These are phyloP conservation scores for Psylliodes chrysocephalus DNA, from an alignment of 2,888 invertebrate genomes.

Conservation along the genomic window DNA sequence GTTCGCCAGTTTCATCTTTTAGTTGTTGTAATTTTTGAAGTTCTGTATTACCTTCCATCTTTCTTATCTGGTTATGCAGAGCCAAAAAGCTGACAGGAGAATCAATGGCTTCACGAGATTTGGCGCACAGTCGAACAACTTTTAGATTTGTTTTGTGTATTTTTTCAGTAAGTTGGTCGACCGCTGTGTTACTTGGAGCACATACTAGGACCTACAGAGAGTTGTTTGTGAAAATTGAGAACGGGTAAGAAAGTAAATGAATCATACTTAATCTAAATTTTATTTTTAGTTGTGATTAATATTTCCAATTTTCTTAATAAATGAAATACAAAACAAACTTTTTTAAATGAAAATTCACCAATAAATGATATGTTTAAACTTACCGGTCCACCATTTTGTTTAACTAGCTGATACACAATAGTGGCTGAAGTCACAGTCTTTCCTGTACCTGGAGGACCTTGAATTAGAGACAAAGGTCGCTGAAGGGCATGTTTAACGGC, in stretches of 20 bases:
- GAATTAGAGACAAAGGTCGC: conserved; percentile 94
- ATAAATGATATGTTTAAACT: conserved; percentile 3
- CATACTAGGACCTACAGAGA: conserved; percentile 81
- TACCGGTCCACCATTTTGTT: conserved; percentile 90
- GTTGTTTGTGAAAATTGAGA: neutral
- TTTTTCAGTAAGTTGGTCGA: conserved; percentile 98
- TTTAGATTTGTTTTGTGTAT: conserved; percentile 96
- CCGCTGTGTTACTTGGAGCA: conserved; percentile 99
- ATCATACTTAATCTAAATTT: no score
- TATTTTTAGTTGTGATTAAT: no score
- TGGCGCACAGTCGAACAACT: conserved; percentile 91
- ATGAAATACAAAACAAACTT: no score
- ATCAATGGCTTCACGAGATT: conserved; percentile 97
- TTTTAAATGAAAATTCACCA: no score
- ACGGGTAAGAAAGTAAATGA: neutral
- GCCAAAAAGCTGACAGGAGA: conserved; percentile 97
- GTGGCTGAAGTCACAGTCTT: conserved; percentile 99
- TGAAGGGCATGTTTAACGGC: conserved; percentile 98
- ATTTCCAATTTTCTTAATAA: no score
- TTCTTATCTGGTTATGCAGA: conserved; percentile 96
- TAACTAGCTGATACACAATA: conserved; percentile 96
- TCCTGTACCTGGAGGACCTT: conserved; percentile 97
- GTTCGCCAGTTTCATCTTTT: conserved; percentile 98
- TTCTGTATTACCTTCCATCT: conserved; percentile 92
- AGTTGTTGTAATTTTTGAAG: conserved; percentile 94